These are phyloP conservation scores for Lysandra bellargus DNA, from an alignment of 2,888 invertebrate species.

Conservation along the genomic window DNA sequence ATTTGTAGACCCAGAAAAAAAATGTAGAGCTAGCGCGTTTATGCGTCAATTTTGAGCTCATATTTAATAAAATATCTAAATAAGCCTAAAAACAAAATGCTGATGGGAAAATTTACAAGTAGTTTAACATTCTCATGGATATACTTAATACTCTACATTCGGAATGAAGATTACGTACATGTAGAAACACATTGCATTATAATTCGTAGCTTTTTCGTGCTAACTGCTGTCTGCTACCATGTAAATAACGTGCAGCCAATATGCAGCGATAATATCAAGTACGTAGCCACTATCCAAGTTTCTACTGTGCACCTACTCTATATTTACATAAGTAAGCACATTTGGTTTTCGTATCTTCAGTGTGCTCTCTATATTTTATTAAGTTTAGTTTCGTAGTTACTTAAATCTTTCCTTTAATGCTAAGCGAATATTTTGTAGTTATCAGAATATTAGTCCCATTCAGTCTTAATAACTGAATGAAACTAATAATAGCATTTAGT, in stretches of 20 bases:
- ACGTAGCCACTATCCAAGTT: background rate
- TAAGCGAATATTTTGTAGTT: background rate
- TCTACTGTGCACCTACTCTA: background rate
- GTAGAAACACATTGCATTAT: background rate
- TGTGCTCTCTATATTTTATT: background rate
- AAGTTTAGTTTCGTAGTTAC: background rate
- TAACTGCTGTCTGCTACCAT: background rate
- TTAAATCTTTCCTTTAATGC: background rate
- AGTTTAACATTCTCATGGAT: background rate
- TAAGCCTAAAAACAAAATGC: no score
- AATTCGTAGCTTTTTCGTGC: background rate
- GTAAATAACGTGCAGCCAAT: background rate
- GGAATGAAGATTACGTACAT: background rate
- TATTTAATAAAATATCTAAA: no score
- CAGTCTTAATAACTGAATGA: no score
- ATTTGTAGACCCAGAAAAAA: no score
- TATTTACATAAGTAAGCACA: background rate
- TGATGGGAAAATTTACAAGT: no score
- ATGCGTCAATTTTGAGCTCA: no score
- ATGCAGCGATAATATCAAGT: background rate
- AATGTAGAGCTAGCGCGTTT: no score
- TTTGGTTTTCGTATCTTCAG: background rate
- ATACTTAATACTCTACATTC: background rate
- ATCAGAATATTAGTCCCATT: no score
- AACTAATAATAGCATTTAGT: no score